Evolutionary conservation across 2,888 invertebrate genomes (phyloP).

Genomic region (Resseliella maxima): DNA sequence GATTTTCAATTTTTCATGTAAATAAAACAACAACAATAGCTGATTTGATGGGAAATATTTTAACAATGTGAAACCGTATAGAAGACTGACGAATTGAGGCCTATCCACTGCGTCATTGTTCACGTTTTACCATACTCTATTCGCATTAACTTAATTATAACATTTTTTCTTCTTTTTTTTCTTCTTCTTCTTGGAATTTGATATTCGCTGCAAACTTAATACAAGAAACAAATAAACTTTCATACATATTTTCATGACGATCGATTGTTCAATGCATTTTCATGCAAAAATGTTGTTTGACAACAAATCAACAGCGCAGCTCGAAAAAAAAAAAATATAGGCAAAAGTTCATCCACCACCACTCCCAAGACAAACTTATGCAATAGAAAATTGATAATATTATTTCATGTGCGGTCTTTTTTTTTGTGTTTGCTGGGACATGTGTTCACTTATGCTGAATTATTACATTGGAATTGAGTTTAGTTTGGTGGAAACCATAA

Average conservation of each 20-base stretch:
- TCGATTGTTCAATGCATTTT: no score
- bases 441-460: no score
- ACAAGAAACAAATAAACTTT: not conserved
- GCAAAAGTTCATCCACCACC: no score
- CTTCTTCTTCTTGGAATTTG: no score
- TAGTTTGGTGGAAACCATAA: not conserved
- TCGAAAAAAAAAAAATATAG: no score
- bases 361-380: no score
- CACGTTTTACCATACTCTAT: not conserved
- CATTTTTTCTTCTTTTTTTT: not conserved
- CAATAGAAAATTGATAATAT: no score
- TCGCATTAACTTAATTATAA: conserved; percentile 38
- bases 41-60: not conserved
- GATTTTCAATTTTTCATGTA: not conserved
- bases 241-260: not conserved
- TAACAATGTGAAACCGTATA: conserved; percentile 16
- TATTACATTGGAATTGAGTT: not conserved
- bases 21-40: not conserved
- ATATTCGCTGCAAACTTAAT: not conserved
- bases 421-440: not conserved
- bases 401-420: not conserved
- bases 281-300: no score
- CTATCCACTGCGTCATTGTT: conserved; percentile 31
- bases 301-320: no score
- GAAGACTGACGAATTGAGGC: conserved; percentile 43